phyloP scores from a whole-genome alignment of 1,140 invertebrate species.

The Drosophila bocki region DNA sequence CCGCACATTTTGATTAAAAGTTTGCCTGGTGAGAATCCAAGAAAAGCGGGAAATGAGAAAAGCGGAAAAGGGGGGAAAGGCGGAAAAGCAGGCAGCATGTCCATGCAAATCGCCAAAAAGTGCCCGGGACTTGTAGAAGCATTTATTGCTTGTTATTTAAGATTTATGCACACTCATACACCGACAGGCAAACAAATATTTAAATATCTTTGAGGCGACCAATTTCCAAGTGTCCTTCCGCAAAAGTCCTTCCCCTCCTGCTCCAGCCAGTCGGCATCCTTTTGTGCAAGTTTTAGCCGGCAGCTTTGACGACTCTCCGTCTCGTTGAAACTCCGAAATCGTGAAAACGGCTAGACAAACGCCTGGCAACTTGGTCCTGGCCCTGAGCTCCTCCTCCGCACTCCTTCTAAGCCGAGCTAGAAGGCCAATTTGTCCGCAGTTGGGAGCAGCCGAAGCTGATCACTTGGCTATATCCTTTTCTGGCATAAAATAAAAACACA shows the following conservation, averaged over 20 bases:
- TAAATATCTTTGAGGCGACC: constrained; percentile 77
- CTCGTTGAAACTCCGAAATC: constrained; percentile 15
- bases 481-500: no score
- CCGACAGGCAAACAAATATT: constrained; percentile 56
- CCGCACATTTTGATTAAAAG: constrained; percentile 77
- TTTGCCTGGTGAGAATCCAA: constrained; percentile 44
- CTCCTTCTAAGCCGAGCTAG: constrained; percentile 15
- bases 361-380: constrained; percentile 69
- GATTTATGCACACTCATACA: constrained; percentile 59
- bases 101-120: constrained; percentile 50
- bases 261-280: constrained; percentile 34
- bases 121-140: constrained; percentile 42
- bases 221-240: constrained; percentile 62
- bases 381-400: neutral
- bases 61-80: neutral
- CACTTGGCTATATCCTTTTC: constrained; percentile 3
- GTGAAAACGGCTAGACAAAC: constrained; percentile 68
- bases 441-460: neutral
- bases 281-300: constrained; percentile 62
- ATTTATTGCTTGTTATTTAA: constrained; percentile 82
- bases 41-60: neutral
- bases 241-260: no score
- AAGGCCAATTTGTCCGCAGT: constrained; percentile 67
- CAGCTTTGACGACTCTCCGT: constrained; percentile 67
- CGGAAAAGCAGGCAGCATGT: neutral